Conservation (phyloP, 2,113 vertebrate species). For the Hyperopisus bebe region DNA sequence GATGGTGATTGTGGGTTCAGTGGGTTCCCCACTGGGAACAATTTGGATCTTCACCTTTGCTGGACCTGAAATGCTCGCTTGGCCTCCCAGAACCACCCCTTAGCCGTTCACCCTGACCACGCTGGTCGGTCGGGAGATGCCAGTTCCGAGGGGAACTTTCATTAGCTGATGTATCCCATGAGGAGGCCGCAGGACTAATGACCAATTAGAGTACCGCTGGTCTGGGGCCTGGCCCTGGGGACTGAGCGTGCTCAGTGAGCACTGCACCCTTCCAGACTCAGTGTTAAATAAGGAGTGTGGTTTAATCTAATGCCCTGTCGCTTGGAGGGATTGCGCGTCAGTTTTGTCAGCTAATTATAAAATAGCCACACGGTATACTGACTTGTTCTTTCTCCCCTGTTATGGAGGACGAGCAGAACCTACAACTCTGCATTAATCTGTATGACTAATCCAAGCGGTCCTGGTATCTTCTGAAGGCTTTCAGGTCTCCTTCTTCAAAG, state of each 20-base stretch:
- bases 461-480: not conserved
- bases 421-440: constrained; percentile 7
- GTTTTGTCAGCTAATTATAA: constrained; percentile 75
- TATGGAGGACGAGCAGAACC: not conserved
- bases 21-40: not conserved
- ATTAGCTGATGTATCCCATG: constrained; percentile 46
- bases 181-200: constrained; percentile 56
- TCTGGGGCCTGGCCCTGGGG: constrained; percentile 23
- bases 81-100: not conserved
- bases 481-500: not conserved
- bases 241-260: constrained; percentile 53
- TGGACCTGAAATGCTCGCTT: not conserved
- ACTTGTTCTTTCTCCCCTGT: constrained; percentile 3
- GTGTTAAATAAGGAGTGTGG: constrained; percentile 57
- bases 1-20: not conserved
- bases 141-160: constrained; percentile 41
- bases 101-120: not conserved
- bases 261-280: constrained; percentile 52
- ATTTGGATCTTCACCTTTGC: not conserved
- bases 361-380: constrained; percentile 39
- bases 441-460: not conserved
- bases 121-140: constrained; percentile 25
- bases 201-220: constrained; percentile 60
- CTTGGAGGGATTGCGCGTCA: constrained; percentile 59
- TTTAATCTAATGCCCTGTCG: constrained; percentile 57